phyloP scores from a whole-genome alignment of 2,888 invertebrate species.

The Deroplatys truncata region DNA sequence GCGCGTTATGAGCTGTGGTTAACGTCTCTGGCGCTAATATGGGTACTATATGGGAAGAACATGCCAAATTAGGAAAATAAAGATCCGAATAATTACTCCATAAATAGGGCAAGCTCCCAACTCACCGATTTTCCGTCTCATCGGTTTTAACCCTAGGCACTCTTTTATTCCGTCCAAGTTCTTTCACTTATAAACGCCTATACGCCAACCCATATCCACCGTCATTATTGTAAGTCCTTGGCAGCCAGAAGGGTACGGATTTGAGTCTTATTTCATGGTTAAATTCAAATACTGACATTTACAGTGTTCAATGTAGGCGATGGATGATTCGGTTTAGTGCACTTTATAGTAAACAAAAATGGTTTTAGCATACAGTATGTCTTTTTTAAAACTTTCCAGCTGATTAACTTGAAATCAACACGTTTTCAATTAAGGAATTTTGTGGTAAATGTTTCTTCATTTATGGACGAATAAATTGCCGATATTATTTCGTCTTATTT shows the following conservation, averaged over 20 bases:
- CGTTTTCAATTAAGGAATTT: too few species aligned
- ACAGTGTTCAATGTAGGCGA: too few species aligned
- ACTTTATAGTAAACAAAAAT: too few species aligned
- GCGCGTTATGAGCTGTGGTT: neutral
- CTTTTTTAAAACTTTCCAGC: too few species aligned
- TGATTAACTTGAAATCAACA: too few species aligned
- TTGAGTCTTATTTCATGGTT: neutral
- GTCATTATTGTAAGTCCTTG: neutral
- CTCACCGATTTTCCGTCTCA: neutral
- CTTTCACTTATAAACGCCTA: neutral
- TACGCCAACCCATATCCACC: neutral
- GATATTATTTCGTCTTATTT: too few species aligned
- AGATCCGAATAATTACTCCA: neutral
- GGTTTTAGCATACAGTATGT: too few species aligned
- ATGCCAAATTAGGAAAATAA: neutral
- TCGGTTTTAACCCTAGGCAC: too few species aligned
- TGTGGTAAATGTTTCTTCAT: too few species aligned
- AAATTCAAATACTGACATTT: neutral
- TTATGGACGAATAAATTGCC: too few species aligned
- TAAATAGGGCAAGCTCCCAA: neutral
- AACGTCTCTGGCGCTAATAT: neutral
- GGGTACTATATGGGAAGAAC: neutral
- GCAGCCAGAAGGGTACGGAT: neutral
- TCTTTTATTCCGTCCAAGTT: neutral
- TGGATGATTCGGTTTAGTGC: too few species aligned